These are phyloP conservation scores for Atherinomorus stipes DNA, from an alignment of 2,113 vertebrate genomes.

Conservation along the genomic window DNA sequence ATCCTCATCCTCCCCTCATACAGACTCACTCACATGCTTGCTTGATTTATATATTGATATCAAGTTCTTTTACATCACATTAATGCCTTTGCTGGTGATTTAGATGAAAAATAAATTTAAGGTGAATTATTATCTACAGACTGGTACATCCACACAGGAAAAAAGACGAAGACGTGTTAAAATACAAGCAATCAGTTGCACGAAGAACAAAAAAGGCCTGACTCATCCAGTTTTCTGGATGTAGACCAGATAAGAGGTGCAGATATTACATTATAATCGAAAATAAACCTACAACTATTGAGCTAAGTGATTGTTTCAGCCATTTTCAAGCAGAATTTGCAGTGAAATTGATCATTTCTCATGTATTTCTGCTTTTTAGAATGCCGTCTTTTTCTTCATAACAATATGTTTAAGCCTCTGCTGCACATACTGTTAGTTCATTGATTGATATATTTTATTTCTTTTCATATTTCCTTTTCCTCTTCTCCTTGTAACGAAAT, in stretches of 20 bases:
- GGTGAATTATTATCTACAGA: no score
- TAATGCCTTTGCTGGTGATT: no score
- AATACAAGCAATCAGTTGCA: neutral
- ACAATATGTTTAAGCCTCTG: neutral
- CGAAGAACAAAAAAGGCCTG: neutral
- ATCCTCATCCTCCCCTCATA: neutral
- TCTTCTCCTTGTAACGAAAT: no score
- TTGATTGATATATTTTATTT: neutral
- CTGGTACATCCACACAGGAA: no score
- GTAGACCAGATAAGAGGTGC: neutral
- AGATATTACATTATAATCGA: neutral
- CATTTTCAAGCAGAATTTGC: neutral
- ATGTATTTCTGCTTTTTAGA: no score
- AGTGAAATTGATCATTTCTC: no score
- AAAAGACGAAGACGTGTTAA: neutral
- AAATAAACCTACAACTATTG: neutral
- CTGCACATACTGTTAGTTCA: neutral
- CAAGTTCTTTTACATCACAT: neutral
- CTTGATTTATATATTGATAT: rapidly evolving
- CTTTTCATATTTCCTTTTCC: neutral
- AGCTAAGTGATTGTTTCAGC: neutral
- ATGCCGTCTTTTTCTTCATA: no score
- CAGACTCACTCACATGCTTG: neutral
- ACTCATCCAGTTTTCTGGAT: neutral
- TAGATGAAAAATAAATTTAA: no score